These are phyloP conservation scores for Palloptera scutellata DNA, from an alignment of 2,888 invertebrate species.

Conservation along the genomic window DNA sequence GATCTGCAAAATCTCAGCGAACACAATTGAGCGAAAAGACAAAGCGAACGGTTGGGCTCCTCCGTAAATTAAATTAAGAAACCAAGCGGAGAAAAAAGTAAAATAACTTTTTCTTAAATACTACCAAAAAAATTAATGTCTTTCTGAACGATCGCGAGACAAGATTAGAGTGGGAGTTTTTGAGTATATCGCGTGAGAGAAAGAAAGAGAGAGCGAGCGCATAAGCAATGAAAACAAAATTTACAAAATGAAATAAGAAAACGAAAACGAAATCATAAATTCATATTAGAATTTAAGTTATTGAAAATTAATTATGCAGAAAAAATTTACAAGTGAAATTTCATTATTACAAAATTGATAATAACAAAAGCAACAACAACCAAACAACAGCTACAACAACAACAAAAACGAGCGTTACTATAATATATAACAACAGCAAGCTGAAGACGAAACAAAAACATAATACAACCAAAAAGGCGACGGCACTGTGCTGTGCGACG, in stretches of 20 bases:
- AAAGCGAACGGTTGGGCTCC: conserved; percentile 54
- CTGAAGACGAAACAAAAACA: conserved; percentile 4
- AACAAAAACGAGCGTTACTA: background rate
- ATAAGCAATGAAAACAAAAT: conserved; percentile 29
- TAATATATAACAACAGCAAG: background rate
- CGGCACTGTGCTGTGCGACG: conserved; percentile 6
- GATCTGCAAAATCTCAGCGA: conserved; percentile 47
- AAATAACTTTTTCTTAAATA: background rate
- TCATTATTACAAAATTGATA: conserved; percentile 11
- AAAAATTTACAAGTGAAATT: background rate
- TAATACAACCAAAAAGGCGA: background rate
- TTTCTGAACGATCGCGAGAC: too few relatives aligned
- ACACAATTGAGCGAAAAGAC: conserved; percentile 59
- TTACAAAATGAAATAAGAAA: conserved; percentile 25
- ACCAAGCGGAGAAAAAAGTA: conserved; percentile 1
- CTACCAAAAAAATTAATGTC: background rate
- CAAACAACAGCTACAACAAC: too few relatives aligned
- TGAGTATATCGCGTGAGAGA: background rate
- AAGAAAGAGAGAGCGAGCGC: conserved; percentile 24
- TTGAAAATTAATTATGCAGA: conserved; percentile 22
- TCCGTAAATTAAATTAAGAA: conserved; percentile 16
- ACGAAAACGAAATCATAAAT: conserved; percentile 16
- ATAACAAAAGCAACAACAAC: too few relatives aligned
- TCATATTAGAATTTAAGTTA: conserved; percentile 12
- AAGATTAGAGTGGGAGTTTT: too few relatives aligned